Evolutionary conservation across 2,888 invertebrate species (phyloP), one percentile per base, ranked within the genome.

Genomic region (Cheilosia variabilis): DNA sequence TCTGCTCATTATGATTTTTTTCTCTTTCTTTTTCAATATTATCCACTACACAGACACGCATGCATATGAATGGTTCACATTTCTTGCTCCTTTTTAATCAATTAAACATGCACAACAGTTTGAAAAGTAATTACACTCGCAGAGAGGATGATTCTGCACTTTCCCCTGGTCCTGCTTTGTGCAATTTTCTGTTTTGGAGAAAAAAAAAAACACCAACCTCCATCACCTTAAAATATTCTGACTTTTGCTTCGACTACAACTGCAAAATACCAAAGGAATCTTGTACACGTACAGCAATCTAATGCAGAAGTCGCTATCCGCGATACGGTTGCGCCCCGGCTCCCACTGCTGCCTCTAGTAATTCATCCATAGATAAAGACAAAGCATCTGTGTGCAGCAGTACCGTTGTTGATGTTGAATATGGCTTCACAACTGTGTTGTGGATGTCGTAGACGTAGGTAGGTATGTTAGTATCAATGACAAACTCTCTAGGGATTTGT

Each of bases 51-150:
- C 19, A 52, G 41, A 9, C 50, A n/a, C 7, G 3, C 6, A 34
- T 45, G 15, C 17, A 62, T 17, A 7, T 50, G 19, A 37, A 47
- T 22, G 65, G 37, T 63, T 27, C 57, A 34, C 31, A 24, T 66
- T 63, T 43, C 52, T n/a, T 62, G 62, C 15, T 60, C 47, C 63
- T 50, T 80, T 84, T 72, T 86, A 86, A 86, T 86, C 86, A 86
- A 86, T 86, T 86, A 86, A 86, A 86, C 81, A 81, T 77, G 81
- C 80, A 81, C 72, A 77, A 77, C 76, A 77, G 76, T 86, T 77
- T 81, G 66, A 77, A 80, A 81, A 81, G 80, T 81, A 81, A 86
- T 86, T 76, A 77, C 72, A 81, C 81, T 81, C 76, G 34, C 55
- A 57, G 57, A 57, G 53, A 73, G 75, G 47, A 58, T 66, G 65